These are phyloP conservation scores for Champsocephalus gunnari DNA, from an alignment of 2,797 vertebrate species.

Conservation along the genomic window DNA sequence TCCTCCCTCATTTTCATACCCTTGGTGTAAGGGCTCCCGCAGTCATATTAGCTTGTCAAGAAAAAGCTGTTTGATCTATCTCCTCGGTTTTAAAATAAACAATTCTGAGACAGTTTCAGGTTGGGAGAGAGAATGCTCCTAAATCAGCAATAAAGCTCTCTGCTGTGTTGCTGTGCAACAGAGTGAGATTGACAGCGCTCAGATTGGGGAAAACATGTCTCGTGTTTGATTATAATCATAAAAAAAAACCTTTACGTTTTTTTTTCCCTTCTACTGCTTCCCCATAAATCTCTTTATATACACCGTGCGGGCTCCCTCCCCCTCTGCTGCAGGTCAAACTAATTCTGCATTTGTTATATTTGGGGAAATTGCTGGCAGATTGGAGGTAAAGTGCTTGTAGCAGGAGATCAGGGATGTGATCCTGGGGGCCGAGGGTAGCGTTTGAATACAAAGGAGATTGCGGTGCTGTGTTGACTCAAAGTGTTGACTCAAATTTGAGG, in stretches of 20 bases:
- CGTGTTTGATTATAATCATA: constrained; percentile 57
- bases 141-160: constrained; percentile 37
- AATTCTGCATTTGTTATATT: constrained; percentile 70
- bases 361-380: constrained; percentile 60
- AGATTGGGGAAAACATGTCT: constrained; percentile 49
- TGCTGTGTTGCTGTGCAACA: neutral
- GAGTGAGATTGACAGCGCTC: constrained; percentile 39
- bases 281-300: constrained; percentile 35
- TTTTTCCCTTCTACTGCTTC: constrained; percentile 15
- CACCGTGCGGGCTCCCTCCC: constrained; percentile 29
- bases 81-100: constrained; percentile 54
- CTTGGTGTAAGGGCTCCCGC: constrained; percentile 26
- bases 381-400: constrained; percentile 57
- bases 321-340: constrained; percentile 64
- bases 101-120: constrained; percentile 39
- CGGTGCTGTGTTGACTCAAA: constrained; percentile 35
- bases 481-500: constrained; percentile 48
- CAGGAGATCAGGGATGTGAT: constrained; percentile 61
- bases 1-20: neutral
- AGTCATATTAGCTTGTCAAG: constrained; percentile 46
- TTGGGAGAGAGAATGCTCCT: constrained; percentile 29
- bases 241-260: constrained; percentile 47
- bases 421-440: constrained; percentile 9
- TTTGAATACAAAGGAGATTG: constrained; percentile 60
- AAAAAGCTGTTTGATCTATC: constrained; percentile 47